Base-by-base conservation (phyloP, 37 sponge, comb jelly and placozoan species). In the Eunapius fragilis region DNA sequence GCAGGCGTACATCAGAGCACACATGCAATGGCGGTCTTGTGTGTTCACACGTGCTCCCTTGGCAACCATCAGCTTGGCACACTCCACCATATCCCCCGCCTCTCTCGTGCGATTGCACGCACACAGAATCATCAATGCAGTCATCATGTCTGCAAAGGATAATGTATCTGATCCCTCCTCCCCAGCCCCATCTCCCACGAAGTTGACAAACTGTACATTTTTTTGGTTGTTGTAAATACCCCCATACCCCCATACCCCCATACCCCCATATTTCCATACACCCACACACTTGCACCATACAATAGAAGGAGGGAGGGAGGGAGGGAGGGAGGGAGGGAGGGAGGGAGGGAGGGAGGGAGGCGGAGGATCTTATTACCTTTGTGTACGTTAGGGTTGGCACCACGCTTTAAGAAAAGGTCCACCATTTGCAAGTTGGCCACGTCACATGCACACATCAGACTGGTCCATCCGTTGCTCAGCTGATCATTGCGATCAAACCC, bases 1-100 rank as follows among this genome's bases (percentile, higher is more conserved):
- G 38, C 91, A 82, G 26, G 92, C 90, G 31, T 85, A 82, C 86
- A 95, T 78, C 31, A 95, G 82, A 0, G 96, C 88, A 68, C 89
- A 84, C 88, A 92, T 90, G 70, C 79, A 85, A 49, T 89, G 72
- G 41, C 84, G 77, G 81, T 93, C 96, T 27, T 91, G 91, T 24
- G 87, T 88, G 38, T 91, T 89, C 68, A 91, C 81, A 13, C 71
- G 73, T 26, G 89, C 97, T 22, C 88, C 86, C 17, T 72, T 27
- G 48, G 84, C 76, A 5, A 93, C 45, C 74, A 91, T 79, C 72
- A 89, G 77, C 35, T 78, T 35, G 25, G 91, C 92, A 71, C 80
- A 83, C 70, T 81, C 47, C n/a, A 69, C 27, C 72, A 84, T 31
- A 3, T 32, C 50, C 70, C 85, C 87, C 30, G 72, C 77, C n/a